These are phyloP conservation scores for Caenorhabditis becei DNA, from an alignment of 2,888 invertebrate genomes.

Conservation along the genomic window DNA sequence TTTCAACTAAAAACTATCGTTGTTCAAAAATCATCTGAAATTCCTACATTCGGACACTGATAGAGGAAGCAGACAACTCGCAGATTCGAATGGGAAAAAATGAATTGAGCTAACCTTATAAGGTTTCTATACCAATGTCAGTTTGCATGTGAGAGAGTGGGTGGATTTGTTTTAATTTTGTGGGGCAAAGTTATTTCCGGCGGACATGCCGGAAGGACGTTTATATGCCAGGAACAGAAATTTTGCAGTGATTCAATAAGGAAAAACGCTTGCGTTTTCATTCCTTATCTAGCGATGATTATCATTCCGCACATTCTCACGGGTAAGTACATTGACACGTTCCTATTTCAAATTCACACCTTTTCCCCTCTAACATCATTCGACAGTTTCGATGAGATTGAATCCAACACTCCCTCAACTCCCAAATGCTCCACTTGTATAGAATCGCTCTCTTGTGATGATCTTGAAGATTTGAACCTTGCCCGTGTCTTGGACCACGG, in stretches of 20 bases:
- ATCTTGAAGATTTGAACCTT: background rate
- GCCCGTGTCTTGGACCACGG: slow-evolving; percentile 32
- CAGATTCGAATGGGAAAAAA: too few relatives aligned
- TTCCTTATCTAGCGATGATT: slow-evolving; percentile 15
- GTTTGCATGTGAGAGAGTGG: slow-evolving; percentile 20
- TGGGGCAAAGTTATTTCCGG: slow-evolving; percentile 20
- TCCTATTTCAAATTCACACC: background rate
- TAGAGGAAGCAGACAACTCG: too few relatives aligned
- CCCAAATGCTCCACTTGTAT: background rate
- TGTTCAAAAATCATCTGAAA: too few relatives aligned
- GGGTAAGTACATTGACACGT: slow-evolving; percentile 1
- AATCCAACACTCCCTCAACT: background rate
- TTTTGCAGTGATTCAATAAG: slow-evolving; percentile 28
- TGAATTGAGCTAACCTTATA: too few relatives aligned
- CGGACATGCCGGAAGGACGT: background rate
- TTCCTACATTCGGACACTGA: too few relatives aligned
- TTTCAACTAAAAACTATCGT: too few relatives aligned
- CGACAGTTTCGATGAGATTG: background rate
- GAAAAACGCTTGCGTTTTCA: slow-evolving; percentile 19
- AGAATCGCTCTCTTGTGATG: background rate
- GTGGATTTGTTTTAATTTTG: slow-evolving; percentile 23
- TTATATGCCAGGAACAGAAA: slow-evolving; percentile 36
- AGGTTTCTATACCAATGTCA: slow-evolving; percentile 9
- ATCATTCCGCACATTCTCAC: slow-evolving; percentile 6
- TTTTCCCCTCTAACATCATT: background rate